Percentiles rank a stretch among this genome's conserved stretches.
phyloP scores from a whole-genome alignment of 2,888 invertebrate species.

The Petrolisthes cinctipes region DNA sequence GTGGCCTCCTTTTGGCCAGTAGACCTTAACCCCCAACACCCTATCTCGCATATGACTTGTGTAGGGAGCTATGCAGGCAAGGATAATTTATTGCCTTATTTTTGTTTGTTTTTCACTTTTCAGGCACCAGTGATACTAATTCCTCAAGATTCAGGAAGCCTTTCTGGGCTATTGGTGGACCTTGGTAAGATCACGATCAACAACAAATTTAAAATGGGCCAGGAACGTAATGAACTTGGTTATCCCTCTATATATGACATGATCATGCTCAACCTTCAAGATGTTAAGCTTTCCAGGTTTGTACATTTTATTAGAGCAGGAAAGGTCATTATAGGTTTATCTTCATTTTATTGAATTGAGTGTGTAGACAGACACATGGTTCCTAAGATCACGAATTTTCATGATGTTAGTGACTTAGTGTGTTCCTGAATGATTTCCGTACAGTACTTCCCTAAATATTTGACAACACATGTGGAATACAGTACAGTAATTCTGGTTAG shows the following conservation, averaged over 20 bases:
- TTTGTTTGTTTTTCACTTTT: slow-evolving; percentile 33
- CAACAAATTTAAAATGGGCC: slow-evolving; percentile 74
- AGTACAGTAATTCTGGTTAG: not conserved
- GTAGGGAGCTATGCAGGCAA: too few species aligned
- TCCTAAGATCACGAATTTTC: too few species aligned
- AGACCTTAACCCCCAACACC: too few species aligned
- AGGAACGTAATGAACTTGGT: slow-evolving; percentile 68
- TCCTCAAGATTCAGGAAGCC: slow-evolving; percentile 85
- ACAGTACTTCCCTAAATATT: too few species aligned
- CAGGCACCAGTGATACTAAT: slow-evolving; percentile 89
- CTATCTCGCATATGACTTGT: not conserved
- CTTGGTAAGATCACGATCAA: slow-evolving; percentile 84
- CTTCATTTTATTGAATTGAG: too few species aligned
- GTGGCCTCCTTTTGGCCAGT: too few species aligned
- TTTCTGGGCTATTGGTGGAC: slow-evolving; percentile 85
- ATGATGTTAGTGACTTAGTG: too few species aligned
- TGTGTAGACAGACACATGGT: too few species aligned
- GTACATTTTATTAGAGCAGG: not conserved
- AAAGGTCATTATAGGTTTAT: too few species aligned
- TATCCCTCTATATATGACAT: slow-evolving; percentile 83
- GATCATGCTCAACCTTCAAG: slow-evolving; percentile 82
- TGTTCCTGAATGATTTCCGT: too few species aligned
- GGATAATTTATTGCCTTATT: not conserved
- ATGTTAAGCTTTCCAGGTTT: slow-evolving; percentile 81
- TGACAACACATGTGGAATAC: not conserved